phyloP scores from a whole-genome alignment of 35 echinoderm and acorn worm species.

The Anneissia japonica region DNA sequence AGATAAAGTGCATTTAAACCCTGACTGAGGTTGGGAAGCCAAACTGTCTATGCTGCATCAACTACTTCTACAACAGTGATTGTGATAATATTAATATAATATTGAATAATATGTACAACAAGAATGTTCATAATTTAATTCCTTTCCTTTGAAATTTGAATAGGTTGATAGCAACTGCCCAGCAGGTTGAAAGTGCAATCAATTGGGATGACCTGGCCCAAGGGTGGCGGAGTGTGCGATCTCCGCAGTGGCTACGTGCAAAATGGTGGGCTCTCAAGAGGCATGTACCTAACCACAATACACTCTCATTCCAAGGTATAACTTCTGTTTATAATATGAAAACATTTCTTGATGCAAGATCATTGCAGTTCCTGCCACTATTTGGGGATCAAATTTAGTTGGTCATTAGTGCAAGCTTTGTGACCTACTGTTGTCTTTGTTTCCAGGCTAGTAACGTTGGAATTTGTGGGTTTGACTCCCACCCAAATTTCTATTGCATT shows the following conservation, averaged over 20 bases:
- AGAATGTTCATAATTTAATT: not conserved
- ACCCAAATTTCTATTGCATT: too few species aligned
- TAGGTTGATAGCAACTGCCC: not conserved
- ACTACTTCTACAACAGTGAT: not conserved
- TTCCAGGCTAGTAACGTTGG: too few species aligned
- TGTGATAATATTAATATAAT: not conserved
- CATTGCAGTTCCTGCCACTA: too few species aligned
- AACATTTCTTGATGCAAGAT: too few species aligned
- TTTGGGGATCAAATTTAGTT: too few species aligned
- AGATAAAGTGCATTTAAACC: too few species aligned
- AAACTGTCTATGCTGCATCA: too few species aligned
- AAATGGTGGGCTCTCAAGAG: conserved; percentile 97
- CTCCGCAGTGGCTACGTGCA: conserved; percentile 90
- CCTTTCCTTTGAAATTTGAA: not conserved
- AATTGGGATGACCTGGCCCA: conserved; percentile 77
- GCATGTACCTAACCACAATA: conserved; percentile 50
- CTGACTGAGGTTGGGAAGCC: too few species aligned
- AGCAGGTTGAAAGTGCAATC: conserved; percentile 35
- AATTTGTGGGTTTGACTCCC: too few species aligned
- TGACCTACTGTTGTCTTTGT: too few species aligned
- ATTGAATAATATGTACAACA: not conserved
- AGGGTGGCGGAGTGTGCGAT: conserved; percentile 88
- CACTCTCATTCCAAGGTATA: conserved; percentile 46
- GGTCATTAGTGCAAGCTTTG: too few species aligned
- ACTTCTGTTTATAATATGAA: too few species aligned